phyloP scores from a whole-genome alignment of 2,797 vertebrate genomes.

The Garrulus glandarius region DNA sequence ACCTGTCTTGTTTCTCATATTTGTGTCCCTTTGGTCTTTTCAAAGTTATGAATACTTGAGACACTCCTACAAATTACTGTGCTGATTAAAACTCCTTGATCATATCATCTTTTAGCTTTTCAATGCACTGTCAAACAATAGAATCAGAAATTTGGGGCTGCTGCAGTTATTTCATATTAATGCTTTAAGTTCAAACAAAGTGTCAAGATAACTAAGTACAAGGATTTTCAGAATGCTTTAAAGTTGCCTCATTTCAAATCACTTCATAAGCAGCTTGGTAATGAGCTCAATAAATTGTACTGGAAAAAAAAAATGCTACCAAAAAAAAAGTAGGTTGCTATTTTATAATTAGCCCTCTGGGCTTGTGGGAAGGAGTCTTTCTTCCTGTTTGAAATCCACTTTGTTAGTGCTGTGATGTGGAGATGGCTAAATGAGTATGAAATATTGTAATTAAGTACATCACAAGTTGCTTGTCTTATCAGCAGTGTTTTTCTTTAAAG shows the following conservation, averaged over 20 bases:
- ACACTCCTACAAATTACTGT: conserved; percentile 72
- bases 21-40: conserved; percentile 49
- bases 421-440: conserved; percentile 81
- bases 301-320: conserved; percentile 66
- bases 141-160: conserved; percentile 78
- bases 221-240: conserved; percentile 87
- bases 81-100: conserved; percentile 84
- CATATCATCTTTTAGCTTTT: conserved; percentile 77
- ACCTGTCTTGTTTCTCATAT: conserved; percentile 59
- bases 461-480: conserved; percentile 83
- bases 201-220: conserved; percentile 89
- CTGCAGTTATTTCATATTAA: conserved; percentile 85
- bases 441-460: conserved; percentile 85
- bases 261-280: conserved; percentile 86
- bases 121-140: conserved; percentile 81
- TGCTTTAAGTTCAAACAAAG: conserved; percentile 88
- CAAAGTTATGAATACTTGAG: conserved; percentile 52
- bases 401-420: conserved; percentile 78
- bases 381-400: conserved; percentile 80
- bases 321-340: conserved; percentile 75
- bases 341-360: conserved; percentile 87
- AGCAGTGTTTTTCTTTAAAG: conserved; percentile 74
- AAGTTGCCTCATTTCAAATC: conserved; percentile 86
- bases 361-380: conserved; percentile 78
- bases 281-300: conserved; percentile 84